phyloP scores from a whole-genome alignment of 2,113 vertebrate genomes.

The Hyla sarda region DNA sequence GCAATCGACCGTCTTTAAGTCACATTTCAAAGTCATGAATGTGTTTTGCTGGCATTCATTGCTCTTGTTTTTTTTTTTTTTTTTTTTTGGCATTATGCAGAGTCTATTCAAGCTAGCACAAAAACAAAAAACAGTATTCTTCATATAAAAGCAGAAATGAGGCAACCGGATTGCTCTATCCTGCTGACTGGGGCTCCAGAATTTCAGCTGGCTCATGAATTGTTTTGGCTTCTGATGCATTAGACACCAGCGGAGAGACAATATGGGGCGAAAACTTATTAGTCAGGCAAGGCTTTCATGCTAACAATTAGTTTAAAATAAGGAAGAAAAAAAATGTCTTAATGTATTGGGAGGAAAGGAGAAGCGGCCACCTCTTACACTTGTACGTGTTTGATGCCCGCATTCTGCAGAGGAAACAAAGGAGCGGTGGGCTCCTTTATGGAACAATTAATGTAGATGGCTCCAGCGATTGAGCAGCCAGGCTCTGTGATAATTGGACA shows the following conservation, averaged over 20 bases:
- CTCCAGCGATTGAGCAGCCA: slow-evolving; percentile 27
- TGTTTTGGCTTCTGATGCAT: slow-evolving; percentile 36
- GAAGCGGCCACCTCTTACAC: not conserved
- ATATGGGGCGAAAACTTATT: slow-evolving; percentile 40
- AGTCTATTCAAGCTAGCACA: not conserved
- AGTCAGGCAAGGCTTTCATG: slow-evolving; percentile 21
- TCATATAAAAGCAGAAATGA: slow-evolving; percentile 31
- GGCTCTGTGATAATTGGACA: slow-evolving; percentile 32
- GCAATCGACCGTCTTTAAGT: not conserved
- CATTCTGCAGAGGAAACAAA: not conserved
- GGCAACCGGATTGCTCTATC: slow-evolving; percentile 16
- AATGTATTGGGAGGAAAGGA: not conserved
- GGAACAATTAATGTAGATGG: slow-evolving; percentile 2
- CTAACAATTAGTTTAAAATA: slow-evolving; percentile 8
- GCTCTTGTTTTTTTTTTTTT: not conserved
- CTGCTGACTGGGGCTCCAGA: slow-evolving; percentile 23
- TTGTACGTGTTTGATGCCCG: not conserved
- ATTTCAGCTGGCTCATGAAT: slow-evolving; percentile 30
- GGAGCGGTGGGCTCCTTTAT: not conserved
- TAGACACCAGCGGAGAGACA: slow-evolving; percentile 32
- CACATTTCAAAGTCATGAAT: not conserved
- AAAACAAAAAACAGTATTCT: slow-evolving; percentile 18
- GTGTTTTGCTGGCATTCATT: not conserved
- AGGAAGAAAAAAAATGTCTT: not conserved
- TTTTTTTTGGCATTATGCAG: not conserved